Conservation (phyloP, 2,113 vertebrate species). For the Cyanoderma ruficeps region DNA sequence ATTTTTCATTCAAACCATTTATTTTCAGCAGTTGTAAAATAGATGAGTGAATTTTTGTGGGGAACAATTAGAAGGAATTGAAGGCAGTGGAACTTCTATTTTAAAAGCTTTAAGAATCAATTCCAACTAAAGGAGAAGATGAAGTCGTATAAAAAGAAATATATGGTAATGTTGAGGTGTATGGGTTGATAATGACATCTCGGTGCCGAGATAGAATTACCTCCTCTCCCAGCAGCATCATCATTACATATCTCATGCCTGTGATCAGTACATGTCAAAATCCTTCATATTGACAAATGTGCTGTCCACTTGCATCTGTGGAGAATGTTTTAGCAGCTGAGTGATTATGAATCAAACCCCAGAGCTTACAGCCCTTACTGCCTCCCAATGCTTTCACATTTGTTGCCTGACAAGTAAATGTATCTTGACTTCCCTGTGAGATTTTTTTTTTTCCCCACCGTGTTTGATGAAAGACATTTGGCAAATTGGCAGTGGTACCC, state of each 20-base stretch:
- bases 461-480: constrained; percentile 93
- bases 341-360: constrained; percentile 99
- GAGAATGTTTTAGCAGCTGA: constrained; percentile 98
- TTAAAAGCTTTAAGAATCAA: constrained; percentile 59
- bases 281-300: constrained; percentile 99
- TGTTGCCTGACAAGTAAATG: constrained; percentile 86
- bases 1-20: constrained; percentile 67
- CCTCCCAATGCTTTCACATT: constrained; percentile 78
- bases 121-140: constrained; percentile 62
- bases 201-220: constrained; percentile 76
- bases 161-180: constrained; percentile 55
- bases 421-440: constrained; percentile 86
- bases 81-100: constrained; percentile 31
- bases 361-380: constrained; percentile 77
- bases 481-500: constrained; percentile 90
- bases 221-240: constrained; percentile 85
- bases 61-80: constrained; percentile 69
- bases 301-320: constrained; percentile 97
- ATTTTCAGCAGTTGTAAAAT: background rate
- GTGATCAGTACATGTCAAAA: constrained; percentile 98
- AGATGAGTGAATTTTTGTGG: constrained; percentile 45
- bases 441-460: constrained; percentile 66
- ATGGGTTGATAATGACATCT: constrained; percentile 76
- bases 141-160: constrained; percentile 54
- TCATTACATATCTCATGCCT: constrained; percentile 96